Evolutionary conservation across 2,113 vertebrate genomes (phyloP), one percentile per base, ranked within the genome.

Genomic region (Brienomyrus longianalis): DNA sequence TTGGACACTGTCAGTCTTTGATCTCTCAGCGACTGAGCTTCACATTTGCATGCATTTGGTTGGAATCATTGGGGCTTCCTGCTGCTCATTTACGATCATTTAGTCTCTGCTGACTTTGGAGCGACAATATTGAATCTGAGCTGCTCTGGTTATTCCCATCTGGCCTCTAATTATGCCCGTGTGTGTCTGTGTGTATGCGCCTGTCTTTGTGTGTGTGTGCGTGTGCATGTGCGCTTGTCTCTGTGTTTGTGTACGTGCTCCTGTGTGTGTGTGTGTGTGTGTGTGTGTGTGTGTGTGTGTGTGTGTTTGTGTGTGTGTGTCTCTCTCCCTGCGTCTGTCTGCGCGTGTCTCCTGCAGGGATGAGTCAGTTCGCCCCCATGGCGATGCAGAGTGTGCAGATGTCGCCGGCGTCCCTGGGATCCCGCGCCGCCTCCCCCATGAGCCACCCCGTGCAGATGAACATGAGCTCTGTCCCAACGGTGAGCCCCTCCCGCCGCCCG

Each of bases 361-460:
- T 99, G 92, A 98, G 96, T 95, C 97, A 98, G 93, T 99, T 98
- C 95, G 97, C 97, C 93, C 96, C 97, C 90, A 96, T 99, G 96
- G 95, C 97, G 91, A 96, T 99, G 97, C 97, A 97, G 94, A 99
- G 97, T 83, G 96, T 97, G 89, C 98, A 97, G 94, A 97, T 99
- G 95, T 96, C 98, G 83, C 97, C 97, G 93, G 94, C 97, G 43
- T 95, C 97, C 62, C 94, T 98, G 94, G 98, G 97, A 92, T 95
- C 97, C 0, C 97, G 97, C 1, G 96, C 97, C 59, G 95, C 97
- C 35, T 98, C 98, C 90, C 97, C 98, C 0, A 98, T 98, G 97
- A 99, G 95, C 96, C 98, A 98, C 91, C 96, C 97, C 10, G 96
- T 97, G 87, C 98, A 98, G 88, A 97, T 99, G 96, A 98, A 96